Evolutionary conservation across 1,140 invertebrate genomes (phyloP), one percentile per base, ranked within the genome.

Genomic region (Elymnias hypermnestra): DNA sequence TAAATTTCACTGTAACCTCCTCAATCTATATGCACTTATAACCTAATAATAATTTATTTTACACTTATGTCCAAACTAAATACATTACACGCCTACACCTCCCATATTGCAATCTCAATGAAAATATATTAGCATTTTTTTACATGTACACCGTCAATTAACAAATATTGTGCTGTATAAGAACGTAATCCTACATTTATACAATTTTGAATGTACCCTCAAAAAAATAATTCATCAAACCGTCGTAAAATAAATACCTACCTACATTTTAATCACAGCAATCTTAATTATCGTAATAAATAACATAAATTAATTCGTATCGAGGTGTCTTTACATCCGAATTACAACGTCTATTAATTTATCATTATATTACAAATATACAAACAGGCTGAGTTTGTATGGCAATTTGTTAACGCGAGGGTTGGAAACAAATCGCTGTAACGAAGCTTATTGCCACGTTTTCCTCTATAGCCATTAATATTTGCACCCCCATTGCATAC

Each of bases 31-130:
- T 79, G 72, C 72, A 75, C 73, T 84, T 84, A 83, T 44, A 68
- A 69, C 57, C 62, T 61, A 79, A 57, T 73, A 84, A 84, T 84
- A 84, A 79, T 81, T 82, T 83, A 83, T 79, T 72, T 74, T 82
- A 84, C 81, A 84, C 59, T 78, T 78, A 78, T 53, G 35, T 70
- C 36, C 41, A 63, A 61, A 58, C 63, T 72, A 69, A 56, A 69
- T 66, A 67, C 57, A 69, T 63, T 72, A 70, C 63, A 71, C 71
- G 40, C 55, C 66, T 67, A 65, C 47, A 56, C 64, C 73, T 45
- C 68, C 63, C 53, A 66, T 82, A 79, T 83, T 83, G 79, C 79
- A 65, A n/a, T 78, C 72, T 72, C 55, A 68, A 62, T 72, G 57
- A 72, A 75, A 74, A 79, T 72, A 76, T 74, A 71, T 72, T 57